phyloP scores from a whole-genome alignment of 2,888 invertebrate genomes.

The Euzetes globulus region DNA sequence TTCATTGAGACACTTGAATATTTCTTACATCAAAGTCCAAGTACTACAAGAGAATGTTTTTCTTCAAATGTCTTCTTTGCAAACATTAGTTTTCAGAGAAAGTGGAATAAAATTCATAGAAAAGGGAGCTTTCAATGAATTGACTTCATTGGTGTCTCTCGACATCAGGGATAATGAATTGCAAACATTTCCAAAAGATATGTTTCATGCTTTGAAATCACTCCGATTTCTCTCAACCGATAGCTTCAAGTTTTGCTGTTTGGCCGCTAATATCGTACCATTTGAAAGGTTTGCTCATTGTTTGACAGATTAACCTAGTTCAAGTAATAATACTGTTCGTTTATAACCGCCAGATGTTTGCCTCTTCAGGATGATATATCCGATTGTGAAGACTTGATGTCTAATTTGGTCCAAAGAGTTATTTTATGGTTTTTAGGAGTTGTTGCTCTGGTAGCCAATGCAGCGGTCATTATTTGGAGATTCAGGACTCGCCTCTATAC shows the following conservation, averaged over 20 bases:
- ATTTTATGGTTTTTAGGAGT: conserved; percentile 44
- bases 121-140: conserved; percentile 42
- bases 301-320: conserved; percentile 23
- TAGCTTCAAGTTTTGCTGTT: conserved; percentile 44
- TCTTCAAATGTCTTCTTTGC: conserved; percentile 40
- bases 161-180: conserved; percentile 42
- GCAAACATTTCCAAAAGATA: conserved; percentile 42
- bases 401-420: conserved; percentile 42
- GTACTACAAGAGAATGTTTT: conserved; percentile 39
- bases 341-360: conserved; percentile 39
- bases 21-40: conserved; percentile 30
- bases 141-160: conserved; percentile 37
- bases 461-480: conserved; percentile 44
- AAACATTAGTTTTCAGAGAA: conserved; percentile 39
- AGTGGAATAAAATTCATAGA: conserved; percentile 42
- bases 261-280: conserved; percentile 38
- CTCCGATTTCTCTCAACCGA: conserved; percentile 43
- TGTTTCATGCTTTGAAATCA: conserved; percentile 42
- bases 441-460: conserved; percentile 43
- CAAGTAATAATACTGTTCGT: conserved; percentile 32
- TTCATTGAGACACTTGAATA: conserved; percentile 39
- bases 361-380: conserved; percentile 45
- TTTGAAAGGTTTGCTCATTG: conserved; percentile 22
- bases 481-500: conserved; percentile 42
- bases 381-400: conserved; percentile 45